Base-by-base conservation (phyloP, 2,888 invertebrate genomes). In the Galeruca laticollis region DNA sequence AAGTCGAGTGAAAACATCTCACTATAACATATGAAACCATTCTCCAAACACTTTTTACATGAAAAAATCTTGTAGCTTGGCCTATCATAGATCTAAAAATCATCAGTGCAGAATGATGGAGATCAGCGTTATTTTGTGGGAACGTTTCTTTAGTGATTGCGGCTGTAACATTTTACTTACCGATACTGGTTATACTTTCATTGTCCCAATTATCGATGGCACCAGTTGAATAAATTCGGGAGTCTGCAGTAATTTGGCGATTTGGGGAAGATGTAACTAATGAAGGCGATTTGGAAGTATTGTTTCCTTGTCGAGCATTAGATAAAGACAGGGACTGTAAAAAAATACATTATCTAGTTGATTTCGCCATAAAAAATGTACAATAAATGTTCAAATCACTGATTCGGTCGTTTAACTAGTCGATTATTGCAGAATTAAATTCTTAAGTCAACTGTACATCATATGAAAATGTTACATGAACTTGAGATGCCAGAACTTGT, bases 131-230 rank as follows among this genome's bases (percentile, higher is more conserved):
- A n/a, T 56, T 26, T 26, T 26, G 4, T 11, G 2, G 10, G 2
- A 26, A 47, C n/a, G n/a, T n/a, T n/a, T n/a, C n/a, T n/a, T n/a
- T n/a, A n/a, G n/a, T n/a, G 3, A 49, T 56, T 8, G 26, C 26
- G 26, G n/a, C n/a, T n/a, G n/a, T n/a, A n/a, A n/a, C 6, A 26
- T 26, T 6, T 26, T 3, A 13, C 94, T 94, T 72, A 92, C 92
- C 92, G 82, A 92, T 92, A 83, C 94, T 94, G 81, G 91, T 91
- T 72, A 94, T 86, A 71, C 94, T 94, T 78, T 94, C 94, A 80
- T 87, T 85, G 87, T 94, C 80, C 82, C 87, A 87, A 76, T 87
- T 81, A 56, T 80, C 78, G 71, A 73, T 70, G 79, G 66, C 84
- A 81, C 66, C 90, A 88, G 90, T 18, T 88, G 91, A 69, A 89